Percentiles rank a stretch among this genome's conserved stretches.
These are phyloP conservation scores for Molanna angustata DNA, from an alignment of 2,888 invertebrate species.

Conservation along the genomic window DNA sequence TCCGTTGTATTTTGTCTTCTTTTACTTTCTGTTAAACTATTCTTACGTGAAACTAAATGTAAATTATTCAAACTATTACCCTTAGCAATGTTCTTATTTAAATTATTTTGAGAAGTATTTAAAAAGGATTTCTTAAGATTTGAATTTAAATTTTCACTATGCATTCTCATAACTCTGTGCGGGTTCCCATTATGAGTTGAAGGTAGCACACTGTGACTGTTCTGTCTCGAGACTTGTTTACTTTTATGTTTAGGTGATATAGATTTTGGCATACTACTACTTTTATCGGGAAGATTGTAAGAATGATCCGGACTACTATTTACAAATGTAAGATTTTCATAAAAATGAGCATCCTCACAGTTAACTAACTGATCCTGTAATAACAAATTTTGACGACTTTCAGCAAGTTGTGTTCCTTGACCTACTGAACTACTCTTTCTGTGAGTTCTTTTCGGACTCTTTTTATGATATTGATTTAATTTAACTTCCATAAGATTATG, in stretches of 20 bases:
- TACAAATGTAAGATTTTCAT: constrained; percentile 45
- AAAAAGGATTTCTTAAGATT: constrained; percentile 26
- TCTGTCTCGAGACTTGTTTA: constrained; percentile 44
- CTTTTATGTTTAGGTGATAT: constrained; percentile 35
- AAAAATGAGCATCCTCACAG: constrained; percentile 42
- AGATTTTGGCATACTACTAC: constrained; percentile 50
- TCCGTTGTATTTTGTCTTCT: constrained; percentile 19
- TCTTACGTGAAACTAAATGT: constrained; percentile 23
- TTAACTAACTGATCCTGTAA: constrained; percentile 45
- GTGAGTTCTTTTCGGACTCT: constrained; percentile 39
- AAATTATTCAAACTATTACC: constrained; percentile 31
- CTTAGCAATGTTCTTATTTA: constrained; percentile 18
- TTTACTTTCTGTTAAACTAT: constrained; percentile 26
- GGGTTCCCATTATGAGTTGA: constrained; percentile 42
- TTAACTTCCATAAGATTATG: constrained; percentile 51
- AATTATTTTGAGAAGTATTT: constrained; percentile 25
- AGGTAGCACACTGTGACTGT: constrained; percentile 48
- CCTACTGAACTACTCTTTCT: constrained; percentile 52
- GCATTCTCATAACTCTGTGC: constrained; percentile 35
- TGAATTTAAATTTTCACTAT: constrained; percentile 13
- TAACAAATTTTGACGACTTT: constrained; percentile 52
- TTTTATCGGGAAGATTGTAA: constrained; percentile 41
- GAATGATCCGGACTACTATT: constrained; percentile 32
- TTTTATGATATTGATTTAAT: constrained; percentile 44
- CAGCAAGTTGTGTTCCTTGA: constrained; percentile 48